phyloP scores from a whole-genome alignment of 2,888 invertebrate species.

The Heliconius ismenius region DNA sequence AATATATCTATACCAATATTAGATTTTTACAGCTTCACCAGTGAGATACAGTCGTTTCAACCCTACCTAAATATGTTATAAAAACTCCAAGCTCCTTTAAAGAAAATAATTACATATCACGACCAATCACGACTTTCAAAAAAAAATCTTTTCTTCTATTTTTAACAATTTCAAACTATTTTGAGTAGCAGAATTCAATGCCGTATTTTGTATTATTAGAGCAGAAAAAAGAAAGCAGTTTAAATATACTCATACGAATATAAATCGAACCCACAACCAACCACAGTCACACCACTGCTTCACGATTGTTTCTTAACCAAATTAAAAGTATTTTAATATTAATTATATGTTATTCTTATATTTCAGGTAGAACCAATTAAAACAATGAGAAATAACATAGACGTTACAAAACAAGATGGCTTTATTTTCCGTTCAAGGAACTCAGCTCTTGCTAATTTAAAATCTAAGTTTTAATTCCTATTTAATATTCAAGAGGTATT shows the following conservation, averaged over 20 bases:
- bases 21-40: too few relatives aligned
- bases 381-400: conserved; percentile 55
- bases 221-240: neutral
- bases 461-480: conserved; percentile 64
- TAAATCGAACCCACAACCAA: neutral
- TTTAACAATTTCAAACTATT: neutral
- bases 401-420: conserved; percentile 52
- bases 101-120: too few relatives aligned
- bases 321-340: too few relatives aligned
- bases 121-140: too few relatives aligned
- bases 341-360: neutral
- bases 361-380: conserved; percentile 74
- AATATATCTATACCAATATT: too few relatives aligned
- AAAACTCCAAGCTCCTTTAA: too few relatives aligned
- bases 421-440: conserved; percentile 64
- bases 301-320: too few relatives aligned
- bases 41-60: too few relatives aligned
- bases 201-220: neutral
- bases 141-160: too few relatives aligned
- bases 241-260: neutral
- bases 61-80: too few relatives aligned
- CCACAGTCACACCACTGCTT: too few relatives aligned
- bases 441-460: conserved; percentile 62
- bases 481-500: conserved; percentile 35
- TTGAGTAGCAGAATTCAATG: neutral